These are phyloP conservation scores for Addax nasomaculatus DNA, from an alignment of 2,113 vertebrate genomes.

Conservation along the genomic window DNA sequence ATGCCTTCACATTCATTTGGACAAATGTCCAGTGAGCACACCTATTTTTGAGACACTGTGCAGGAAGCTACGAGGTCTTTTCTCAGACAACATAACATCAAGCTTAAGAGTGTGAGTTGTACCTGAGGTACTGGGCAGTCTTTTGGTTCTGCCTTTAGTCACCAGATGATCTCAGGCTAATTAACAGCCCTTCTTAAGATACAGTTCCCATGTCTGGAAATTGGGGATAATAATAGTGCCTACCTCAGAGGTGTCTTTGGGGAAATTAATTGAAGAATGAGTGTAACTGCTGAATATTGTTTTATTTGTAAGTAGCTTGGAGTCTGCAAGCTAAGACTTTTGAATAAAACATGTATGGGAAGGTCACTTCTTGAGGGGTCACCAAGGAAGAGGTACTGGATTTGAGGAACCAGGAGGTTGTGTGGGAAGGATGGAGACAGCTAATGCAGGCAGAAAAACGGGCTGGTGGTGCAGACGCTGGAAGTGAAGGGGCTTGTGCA, in stretches of 20 bases:
- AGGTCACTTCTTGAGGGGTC: background rate
- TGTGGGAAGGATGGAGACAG: background rate
- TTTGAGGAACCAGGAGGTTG: background rate
- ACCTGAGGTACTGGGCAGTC: accelerated
- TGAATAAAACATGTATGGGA: background rate
- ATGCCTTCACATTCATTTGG: background rate
- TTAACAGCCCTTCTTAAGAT: background rate
- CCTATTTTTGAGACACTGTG: background rate
- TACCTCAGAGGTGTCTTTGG: background rate
- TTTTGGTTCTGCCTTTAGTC: background rate
- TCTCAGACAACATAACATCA: background rate
- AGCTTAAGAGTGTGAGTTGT: background rate
- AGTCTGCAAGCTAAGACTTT: background rate
- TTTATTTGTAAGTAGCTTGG: background rate
- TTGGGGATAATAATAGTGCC: background rate
- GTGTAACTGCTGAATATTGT: background rate
- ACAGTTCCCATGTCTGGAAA: background rate
- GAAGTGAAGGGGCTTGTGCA: background rate
- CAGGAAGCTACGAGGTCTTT: background rate
- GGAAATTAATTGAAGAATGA: background rate
- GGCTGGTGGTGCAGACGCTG: background rate
- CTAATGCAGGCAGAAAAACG: background rate
- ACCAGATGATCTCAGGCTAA: background rate
- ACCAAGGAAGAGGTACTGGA: background rate
- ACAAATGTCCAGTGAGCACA: background rate